Evolutionary conservation across 2,888 invertebrate genomes (phyloP), one percentile per base, ranked within the genome.

Genomic region (Marronus borbonicus): DNA sequence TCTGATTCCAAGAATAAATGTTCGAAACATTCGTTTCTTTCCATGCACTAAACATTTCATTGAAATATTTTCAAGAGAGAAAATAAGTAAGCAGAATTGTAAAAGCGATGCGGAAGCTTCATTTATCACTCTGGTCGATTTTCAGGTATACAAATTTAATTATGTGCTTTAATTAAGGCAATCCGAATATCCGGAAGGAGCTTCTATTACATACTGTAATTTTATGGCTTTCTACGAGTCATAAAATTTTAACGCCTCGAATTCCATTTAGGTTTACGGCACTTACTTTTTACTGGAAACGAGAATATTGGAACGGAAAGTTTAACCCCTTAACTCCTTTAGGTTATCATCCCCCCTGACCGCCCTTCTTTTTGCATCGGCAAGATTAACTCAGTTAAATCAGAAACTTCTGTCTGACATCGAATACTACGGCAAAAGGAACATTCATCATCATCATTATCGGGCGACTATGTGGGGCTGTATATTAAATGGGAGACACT

Each of bases 361-460:
- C 17, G 17, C 17, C 24, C 49, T 62, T 49, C 17, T 72, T 60
- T 49, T 24, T 60, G 20, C 72, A 74, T 44, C 49, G 39, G 24
- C 50, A 50, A 74, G 72, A 74, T 74, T 74, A 74, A 74, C 72
- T 74, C 72, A 74, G 62, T 74, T 74, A 74, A 74, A 74, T 44
- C 72, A 49, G 72, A 74, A 74, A 74, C 72, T 60, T 74, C 72
- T 58, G 39, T 39, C 39, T 49, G 72, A 70, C 70, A 70, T 31
- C 17, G 36, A 74, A 74, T 74, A 50, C 72, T n/a, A 52, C 20
- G 50, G 60, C 44, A 49, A 24, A 20, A 24, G 20, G 60, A 74
- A 60, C 62, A 74, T 74, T 44, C 72, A 74, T 74, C 72, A 74
- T 44, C 72, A 39, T 60, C 72, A 58, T 44, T 39, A 72, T 24